phyloP scores from a whole-genome alignment of 2,888 invertebrate species.

The Stenolophus ochropezus region DNA sequence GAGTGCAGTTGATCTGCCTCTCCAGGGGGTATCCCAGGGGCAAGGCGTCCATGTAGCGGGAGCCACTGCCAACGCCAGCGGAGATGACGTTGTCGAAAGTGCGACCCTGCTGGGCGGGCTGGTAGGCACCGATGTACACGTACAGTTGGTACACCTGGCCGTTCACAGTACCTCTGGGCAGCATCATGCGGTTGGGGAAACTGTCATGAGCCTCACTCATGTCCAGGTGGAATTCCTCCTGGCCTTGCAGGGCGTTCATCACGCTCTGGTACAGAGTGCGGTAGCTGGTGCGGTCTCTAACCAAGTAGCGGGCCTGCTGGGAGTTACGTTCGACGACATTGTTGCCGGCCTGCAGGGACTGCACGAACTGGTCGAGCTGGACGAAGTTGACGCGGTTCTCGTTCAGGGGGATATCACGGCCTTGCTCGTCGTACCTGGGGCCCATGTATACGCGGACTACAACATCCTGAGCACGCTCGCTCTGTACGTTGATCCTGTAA shows the following conservation, averaged over 20 bases:
- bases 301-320: background rate
- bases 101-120: background rate
- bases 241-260: slow-evolving; percentile 73
- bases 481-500: too few relatives aligned
- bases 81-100: slow-evolving; percentile 67
- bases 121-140: slow-evolving; percentile 75
- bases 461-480: too few relatives aligned
- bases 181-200: slow-evolving; percentile 78
- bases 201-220: slow-evolving; percentile 75
- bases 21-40: slow-evolving; percentile 86
- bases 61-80: slow-evolving; percentile 44
- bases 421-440: background rate
- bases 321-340: background rate
- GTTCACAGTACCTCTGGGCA: slow-evolving; percentile 78
- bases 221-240: slow-evolving; percentile 74
- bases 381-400: background rate
- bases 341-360: background rate
- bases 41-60: slow-evolving; percentile 75
- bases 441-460: background rate
- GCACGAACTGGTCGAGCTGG: background rate
- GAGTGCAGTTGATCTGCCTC: slow-evolving; percentile 76
- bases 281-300: too few relatives aligned
- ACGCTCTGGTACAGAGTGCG: slow-evolving; percentile 73
- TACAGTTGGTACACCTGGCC: slow-evolving; percentile 81
- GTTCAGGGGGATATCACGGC: background rate